Percentiles rank a stretch among this genome's conserved stretches.
Conservation (phyloP, 2,113 vertebrate genomes). For the Chrysochloris asiatica region DNA sequence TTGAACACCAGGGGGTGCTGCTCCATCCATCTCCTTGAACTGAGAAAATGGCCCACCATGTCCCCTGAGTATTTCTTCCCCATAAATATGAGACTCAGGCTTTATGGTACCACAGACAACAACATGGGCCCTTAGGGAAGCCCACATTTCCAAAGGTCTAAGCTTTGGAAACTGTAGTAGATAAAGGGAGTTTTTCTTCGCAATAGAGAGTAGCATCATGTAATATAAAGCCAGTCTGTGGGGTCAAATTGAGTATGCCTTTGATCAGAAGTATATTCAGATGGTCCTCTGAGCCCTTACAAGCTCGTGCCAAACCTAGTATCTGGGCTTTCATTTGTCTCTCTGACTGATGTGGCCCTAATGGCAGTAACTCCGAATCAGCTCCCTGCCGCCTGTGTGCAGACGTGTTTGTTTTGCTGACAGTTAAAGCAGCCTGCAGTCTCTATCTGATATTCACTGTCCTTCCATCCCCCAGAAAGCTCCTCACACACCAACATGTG, state of each 20-base stretch:
- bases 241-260: not conserved
- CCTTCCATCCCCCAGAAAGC: not conserved
- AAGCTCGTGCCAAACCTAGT: not conserved
- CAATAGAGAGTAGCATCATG: not conserved
- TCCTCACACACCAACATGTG: not conserved
- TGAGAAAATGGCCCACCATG: not conserved
- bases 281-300: not conserved
- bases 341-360: not conserved
- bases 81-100: not conserved
- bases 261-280: conserved; percentile 9
- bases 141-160: not conserved
- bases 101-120: not conserved
- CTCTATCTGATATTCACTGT: rapidly evolving
- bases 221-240: not conserved
- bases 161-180: rapidly evolving
- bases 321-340: not conserved
- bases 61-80: not conserved
- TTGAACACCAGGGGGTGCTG: not conserved
- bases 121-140: not conserved
- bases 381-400: not conserved
- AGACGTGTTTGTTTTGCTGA: not conserved
- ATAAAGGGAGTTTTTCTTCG: conserved; percentile 29
- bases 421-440: not conserved
- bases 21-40: not conserved
- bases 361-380: not conserved